Evolutionary conservation across 1,140 invertebrate genomes (phyloP).

Genomic region (Sinonovacula constricta): DNA sequence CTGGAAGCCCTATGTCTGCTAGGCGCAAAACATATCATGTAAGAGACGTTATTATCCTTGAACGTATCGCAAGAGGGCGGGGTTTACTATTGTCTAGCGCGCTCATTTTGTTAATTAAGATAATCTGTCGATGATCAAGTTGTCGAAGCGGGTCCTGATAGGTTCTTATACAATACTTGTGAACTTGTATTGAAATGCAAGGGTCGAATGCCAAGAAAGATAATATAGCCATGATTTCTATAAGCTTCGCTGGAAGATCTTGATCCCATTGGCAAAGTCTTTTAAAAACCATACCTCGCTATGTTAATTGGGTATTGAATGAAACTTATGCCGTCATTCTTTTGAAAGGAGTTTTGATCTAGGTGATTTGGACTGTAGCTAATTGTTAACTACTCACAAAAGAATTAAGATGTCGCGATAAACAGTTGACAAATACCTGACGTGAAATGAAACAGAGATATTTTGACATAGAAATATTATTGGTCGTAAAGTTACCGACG

Average conservation of each 20-base stretch:
- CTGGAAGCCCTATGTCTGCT: too few species aligned
- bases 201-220: constrained; percentile 39
- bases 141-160: background rate
- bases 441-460: constrained; percentile 3
- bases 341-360: constrained; percentile 14
- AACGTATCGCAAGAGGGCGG: too few species aligned
- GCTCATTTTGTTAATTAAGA: too few species aligned
- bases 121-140: too few species aligned
- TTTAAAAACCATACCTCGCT: constrained; percentile 31
- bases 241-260: constrained; percentile 28
- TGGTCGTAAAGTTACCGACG: background rate
- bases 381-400: constrained; percentile 31
- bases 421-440: constrained; percentile 37
- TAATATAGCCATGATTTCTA: constrained; percentile 45
- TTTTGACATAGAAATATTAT: background rate
- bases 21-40: too few species aligned
- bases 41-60: too few species aligned
- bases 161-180: background rate
- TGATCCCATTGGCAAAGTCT: constrained; percentile 30
- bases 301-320: constrained; percentile 50
- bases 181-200: background rate
- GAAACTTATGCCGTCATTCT: constrained; percentile 11
- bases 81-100: too few species aligned
- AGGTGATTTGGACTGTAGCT: constrained; percentile 35
- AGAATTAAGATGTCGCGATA: constrained; percentile 37